These are phyloP conservation scores for Rhyzopertha dominica DNA, from an alignment of 1,140 invertebrate species.

Conservation along the genomic window DNA sequence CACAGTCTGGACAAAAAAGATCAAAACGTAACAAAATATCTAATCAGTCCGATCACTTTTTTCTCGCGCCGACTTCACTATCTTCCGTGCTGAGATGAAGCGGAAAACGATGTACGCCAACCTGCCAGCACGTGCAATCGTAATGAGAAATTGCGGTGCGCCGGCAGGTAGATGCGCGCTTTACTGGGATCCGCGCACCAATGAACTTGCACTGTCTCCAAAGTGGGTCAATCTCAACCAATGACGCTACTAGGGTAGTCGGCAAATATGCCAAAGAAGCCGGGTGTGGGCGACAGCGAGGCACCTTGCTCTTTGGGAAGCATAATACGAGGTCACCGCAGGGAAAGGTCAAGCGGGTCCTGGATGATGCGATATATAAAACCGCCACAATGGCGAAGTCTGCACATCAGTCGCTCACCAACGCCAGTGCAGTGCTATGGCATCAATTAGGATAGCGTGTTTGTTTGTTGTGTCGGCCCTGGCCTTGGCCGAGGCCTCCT, in stretches of 20 bases:
- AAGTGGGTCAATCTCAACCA: slow-evolving; percentile 34
- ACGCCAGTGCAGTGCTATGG: slow-evolving; percentile 18
- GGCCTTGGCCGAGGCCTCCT: slow-evolving; percentile 21
- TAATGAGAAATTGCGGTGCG: too few relatives aligned
- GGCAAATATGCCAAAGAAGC: slow-evolving; percentile 40
- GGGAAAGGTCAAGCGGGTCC: slow-evolving; percentile 37
- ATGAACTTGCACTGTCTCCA: too few relatives aligned
- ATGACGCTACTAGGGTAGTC: slow-evolving; percentile 37
- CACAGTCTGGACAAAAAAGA: too few relatives aligned
- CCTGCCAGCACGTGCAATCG: too few relatives aligned
- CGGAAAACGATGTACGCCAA: too few relatives aligned
- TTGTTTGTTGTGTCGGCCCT: slow-evolving; percentile 36
- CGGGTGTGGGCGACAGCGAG: slow-evolving; percentile 25
- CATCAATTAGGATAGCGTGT: slow-evolving; percentile 35
- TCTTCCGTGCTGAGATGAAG: too few relatives aligned
- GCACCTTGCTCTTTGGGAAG: slow-evolving; percentile 17
- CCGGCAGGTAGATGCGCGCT: too few relatives aligned
- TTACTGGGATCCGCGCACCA: slow-evolving; percentile 14
- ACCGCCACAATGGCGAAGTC: slow-evolving; percentile 14
- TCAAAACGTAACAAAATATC: too few relatives aligned
- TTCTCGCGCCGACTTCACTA: too few relatives aligned
- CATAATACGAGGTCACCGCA: slow-evolving; percentile 23
- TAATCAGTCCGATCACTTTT: too few relatives aligned
- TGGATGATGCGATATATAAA: slow-evolving; percentile 35
- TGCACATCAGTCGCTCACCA: slow-evolving; percentile 18